These are phyloP conservation scores for Harpagus bidentatus DNA, from an alignment of 2,113 vertebrate species.

Conservation along the genomic window DNA sequence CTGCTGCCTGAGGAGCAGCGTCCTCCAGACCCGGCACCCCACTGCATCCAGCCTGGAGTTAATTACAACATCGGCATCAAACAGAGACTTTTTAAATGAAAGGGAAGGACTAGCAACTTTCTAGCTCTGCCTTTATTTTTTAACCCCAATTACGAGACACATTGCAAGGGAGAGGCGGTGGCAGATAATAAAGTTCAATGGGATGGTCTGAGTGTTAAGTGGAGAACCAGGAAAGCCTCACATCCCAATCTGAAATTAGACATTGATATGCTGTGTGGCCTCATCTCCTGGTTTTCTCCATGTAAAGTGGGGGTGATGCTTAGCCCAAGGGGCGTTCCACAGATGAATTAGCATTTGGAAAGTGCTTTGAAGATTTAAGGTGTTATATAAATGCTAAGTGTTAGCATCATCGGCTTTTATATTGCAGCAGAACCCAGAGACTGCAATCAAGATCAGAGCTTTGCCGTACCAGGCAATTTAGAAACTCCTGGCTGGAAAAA, in stretches of 20 bases:
- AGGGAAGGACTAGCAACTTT: neutral
- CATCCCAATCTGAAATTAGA: neutral
- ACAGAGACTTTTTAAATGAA: neutral
- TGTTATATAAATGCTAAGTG: neutral
- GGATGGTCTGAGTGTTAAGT: neutral
- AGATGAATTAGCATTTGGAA: neutral
- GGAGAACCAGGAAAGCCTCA: neutral
- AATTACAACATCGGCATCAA: neutral
- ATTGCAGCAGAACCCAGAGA: neutral
- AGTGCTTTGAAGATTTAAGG: neutral
- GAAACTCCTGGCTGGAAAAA: neutral
- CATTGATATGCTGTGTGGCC: neutral
- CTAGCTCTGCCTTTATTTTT: neutral
- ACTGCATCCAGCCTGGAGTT: neutral
- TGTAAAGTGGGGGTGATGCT: neutral
- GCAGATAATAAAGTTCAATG: neutral
- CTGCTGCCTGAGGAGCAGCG: neutral
- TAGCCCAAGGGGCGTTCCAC: neutral
- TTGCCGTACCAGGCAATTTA: neutral
- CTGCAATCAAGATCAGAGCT: neutral
- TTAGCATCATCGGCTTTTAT: neutral
- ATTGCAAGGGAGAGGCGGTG: neutral
- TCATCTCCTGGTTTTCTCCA: neutral
- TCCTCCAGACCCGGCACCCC: neutral
- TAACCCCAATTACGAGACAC: neutral